Base-by-base conservation (phyloP, 2,888 invertebrate genomes). In the Sycophila texana region DNA sequence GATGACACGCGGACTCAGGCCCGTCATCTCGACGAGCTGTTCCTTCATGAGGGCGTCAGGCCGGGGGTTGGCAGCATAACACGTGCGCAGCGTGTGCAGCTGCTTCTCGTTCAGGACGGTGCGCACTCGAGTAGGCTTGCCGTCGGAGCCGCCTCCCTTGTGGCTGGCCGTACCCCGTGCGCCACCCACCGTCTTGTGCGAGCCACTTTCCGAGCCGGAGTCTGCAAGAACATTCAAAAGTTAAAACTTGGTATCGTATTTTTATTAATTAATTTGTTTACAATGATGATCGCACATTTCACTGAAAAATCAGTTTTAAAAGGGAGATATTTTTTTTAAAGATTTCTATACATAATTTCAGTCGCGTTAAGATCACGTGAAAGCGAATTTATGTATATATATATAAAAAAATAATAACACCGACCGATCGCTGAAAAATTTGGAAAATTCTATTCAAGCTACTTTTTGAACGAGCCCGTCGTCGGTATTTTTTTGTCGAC, bases 1-100 rank as follows among this genome's bases (percentile, higher is more conserved):
- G 90, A 99, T 99, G 86, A 99, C 99, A 18, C 99, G 93, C 22
- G 99, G 99, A 87, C 97, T 98, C 72, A 99, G 94, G 0, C 97
- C 95, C 18, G 99, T 99, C 99, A 99, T 98, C 92, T 99, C 99
- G 60, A 99, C 99, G 82, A 99, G 94, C 91, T 99, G 99, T 91
- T 99, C 99, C 92, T 99, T 99, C 97, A 99, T 98, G 82, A 99
- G 94, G 58, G 99, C 99, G 92, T 99, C 99, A 57, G 99, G 99
- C 72, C 99, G 93, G 78, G 99, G 98, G 92, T 99, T 99, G 77
- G 98, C 98, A 80, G 96, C 96, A 92, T 99, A 99, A 91, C 99
- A 99, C 82, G 98, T 98, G 92, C 99, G 94, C 86, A 99, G 92
- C 10, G 99, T 99, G 91, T 98, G 98, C 85, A 99, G 93, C 91